Base-by-base conservation (phyloP, 2,113 vertebrate genomes). In the Malaclemys terrapin region DNA sequence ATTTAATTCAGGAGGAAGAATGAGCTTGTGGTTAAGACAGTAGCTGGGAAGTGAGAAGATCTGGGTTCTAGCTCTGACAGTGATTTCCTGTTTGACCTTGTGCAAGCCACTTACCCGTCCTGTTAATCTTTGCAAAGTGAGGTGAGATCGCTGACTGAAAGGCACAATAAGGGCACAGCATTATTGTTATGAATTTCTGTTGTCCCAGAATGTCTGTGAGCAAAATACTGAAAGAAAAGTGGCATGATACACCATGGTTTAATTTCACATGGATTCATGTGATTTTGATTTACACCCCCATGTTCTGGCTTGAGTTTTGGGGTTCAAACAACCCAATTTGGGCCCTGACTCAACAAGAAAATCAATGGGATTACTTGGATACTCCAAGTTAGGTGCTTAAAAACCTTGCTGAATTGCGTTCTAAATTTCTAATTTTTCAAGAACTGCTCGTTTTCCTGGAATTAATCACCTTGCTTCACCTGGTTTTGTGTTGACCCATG, bases 401-500 rank as follows among this genome's bases (percentile, higher is more conserved):
- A 82, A 8, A 17, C 25, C 83, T 62, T 38, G 56, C 20, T 57
- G 62, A 86, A 75, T 3, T 0, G 0, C 78, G 10, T 59, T 76
- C 65, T 16, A 2, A 2, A n/a, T 10, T 94, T 53, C 91, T 9
- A 84, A 47, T 80, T 91, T 82, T 93, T 20, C 69, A 78, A 56
- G n/a, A 90, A 81, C n/a, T 1, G 27, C 87, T 27, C 89, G 5
- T 13, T 56, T 35, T 38, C 86, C 85, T 78, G 25, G 38, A 85
- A 93, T 85, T 47, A 83, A 87, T 89, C 25, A 27, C 65, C 11
- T 75, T 49, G 53, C 91, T 96, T 94, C 85, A 91, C 92, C 94
- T 92, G 47, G 65, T 79, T 95, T 96, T 91, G 90, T 93, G 92
- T n/a, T 96, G 94, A 94, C 90, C 84, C 89, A 85, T 85, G 76